These are phyloP conservation scores for Laticauda colubrina DNA, from an alignment of 2,113 vertebrate species.

Conservation along the genomic window DNA sequence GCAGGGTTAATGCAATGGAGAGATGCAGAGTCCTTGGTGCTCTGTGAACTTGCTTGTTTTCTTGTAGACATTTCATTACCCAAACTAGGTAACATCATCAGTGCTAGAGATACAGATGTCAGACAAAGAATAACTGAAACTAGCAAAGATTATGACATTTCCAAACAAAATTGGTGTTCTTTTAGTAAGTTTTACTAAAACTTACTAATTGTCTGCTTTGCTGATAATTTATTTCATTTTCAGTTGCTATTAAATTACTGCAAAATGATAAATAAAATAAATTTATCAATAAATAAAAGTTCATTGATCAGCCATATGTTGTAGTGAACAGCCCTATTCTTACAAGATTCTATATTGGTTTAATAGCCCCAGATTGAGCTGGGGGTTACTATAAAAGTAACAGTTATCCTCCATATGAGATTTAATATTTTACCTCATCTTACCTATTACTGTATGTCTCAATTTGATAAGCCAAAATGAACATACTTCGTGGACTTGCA, in stretches of 20 bases:
- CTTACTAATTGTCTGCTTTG: too few relatives aligned
- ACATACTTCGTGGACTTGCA: background rate
- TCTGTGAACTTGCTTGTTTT: too few relatives aligned
- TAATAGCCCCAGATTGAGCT: background rate
- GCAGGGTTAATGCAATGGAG: too few relatives aligned
- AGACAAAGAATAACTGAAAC: background rate
- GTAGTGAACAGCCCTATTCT: background rate
- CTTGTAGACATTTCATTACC: too few relatives aligned
- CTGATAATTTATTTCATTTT: background rate
- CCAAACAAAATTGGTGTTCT: background rate
- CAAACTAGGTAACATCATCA: too few relatives aligned
- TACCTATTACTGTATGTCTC: background rate
- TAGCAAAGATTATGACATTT: background rate
- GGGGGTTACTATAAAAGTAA: background rate
- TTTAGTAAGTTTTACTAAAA: background rate
- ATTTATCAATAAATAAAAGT: background rate
- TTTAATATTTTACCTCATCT: background rate
- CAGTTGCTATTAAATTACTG: background rate
- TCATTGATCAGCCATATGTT: background rate
- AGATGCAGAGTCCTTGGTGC: too few relatives aligned
- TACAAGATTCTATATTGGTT: background rate
- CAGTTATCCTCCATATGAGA: background rate
- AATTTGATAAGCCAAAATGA: background rate
- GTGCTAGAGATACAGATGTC: background rate
- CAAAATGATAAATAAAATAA: background rate